phyloP scores from a whole-genome alignment of 2,113 vertebrate species.

The Ahaetulla prasina region DNA sequence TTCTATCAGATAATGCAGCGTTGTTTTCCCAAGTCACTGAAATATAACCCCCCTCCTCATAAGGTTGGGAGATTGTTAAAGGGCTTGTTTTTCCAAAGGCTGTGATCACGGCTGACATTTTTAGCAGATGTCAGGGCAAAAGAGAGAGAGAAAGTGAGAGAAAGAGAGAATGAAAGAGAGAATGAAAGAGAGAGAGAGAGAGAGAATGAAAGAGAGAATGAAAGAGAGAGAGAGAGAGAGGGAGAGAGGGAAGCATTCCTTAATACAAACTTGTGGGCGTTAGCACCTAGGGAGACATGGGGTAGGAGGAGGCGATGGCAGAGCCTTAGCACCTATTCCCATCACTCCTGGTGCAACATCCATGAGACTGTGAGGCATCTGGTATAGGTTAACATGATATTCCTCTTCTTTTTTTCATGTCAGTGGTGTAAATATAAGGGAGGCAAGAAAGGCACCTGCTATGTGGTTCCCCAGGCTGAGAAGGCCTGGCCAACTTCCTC shows the following conservation, averaged over 20 bases:
- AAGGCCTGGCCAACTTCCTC: neutral
- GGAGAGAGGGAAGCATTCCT: constrained; percentile 46
- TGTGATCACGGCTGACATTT: constrained; percentile 64
- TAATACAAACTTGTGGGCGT: constrained; percentile 30
- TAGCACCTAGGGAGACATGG: constrained; percentile 20
- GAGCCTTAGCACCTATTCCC: neutral
- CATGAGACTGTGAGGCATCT: neutral
- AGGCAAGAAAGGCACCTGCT: neutral
- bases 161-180: neutral
- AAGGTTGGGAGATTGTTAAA: constrained; percentile 67
- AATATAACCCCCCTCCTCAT: constrained; percentile 68
- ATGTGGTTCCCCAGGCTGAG: neutral
- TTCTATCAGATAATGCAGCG: constrained; percentile 64
- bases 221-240: constrained; percentile 30
- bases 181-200: constrained; percentile 29
- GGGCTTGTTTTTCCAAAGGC: constrained; percentile 63
- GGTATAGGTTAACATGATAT: neutral
- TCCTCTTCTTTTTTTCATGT: constrained; percentile 16
- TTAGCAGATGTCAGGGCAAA: constrained; percentile 57
- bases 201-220: constrained; percentile 3
- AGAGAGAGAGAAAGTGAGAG: constrained; percentile 8
- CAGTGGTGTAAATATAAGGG: neutral
- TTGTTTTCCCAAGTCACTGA: constrained; percentile 70
- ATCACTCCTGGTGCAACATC: constrained; percentile 5
- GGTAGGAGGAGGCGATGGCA: neutral